phyloP scores from a whole-genome alignment of 2,888 invertebrate genomes.

The Tinea semifulvella region DNA sequence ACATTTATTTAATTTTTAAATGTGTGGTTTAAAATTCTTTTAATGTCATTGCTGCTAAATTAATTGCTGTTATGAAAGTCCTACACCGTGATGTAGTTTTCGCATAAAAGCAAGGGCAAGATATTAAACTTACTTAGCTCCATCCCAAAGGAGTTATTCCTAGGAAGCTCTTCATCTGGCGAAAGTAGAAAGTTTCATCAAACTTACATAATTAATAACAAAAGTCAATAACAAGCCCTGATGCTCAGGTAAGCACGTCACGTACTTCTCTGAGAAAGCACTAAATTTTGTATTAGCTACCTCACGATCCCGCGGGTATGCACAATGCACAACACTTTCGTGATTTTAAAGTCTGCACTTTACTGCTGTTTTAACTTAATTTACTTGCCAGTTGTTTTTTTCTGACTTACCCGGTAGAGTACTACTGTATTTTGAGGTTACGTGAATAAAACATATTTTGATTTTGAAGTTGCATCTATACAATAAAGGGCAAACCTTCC shows the following conservation, averaged over 20 bases:
- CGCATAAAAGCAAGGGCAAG: slow-evolving; percentile 3
- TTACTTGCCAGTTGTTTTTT: too few relatives aligned
- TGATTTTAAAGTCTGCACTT: background rate
- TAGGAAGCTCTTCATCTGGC: slow-evolving; percentile 21
- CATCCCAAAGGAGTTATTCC: slow-evolving; percentile 24
- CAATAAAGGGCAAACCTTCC: too few relatives aligned
- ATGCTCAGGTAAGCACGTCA: slow-evolving; percentile 20
- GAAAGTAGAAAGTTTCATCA: slow-evolving; percentile 35
- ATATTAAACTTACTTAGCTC: slow-evolving; percentile 4
- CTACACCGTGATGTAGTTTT: background rate
- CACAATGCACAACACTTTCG: slow-evolving; percentile 12
- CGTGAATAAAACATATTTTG: too few relatives aligned
- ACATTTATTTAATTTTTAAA: background rate
- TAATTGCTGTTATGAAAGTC: background rate
- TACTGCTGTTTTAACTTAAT: background rate
- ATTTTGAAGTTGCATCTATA: too few relatives aligned
- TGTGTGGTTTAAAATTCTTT: background rate
- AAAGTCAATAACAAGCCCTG: slow-evolving; percentile 34
- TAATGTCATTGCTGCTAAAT: background rate
- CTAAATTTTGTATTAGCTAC: slow-evolving; percentile 9
- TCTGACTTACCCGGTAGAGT: too few relatives aligned
- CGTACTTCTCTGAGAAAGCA: slow-evolving; percentile 14
- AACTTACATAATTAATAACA: slow-evolving; percentile 37
- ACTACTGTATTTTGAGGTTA: too few relatives aligned
- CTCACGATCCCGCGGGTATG: slow-evolving; percentile 3